Conservation (phyloP, 2,888 invertebrate species). For the Allacma fusca region DNA sequence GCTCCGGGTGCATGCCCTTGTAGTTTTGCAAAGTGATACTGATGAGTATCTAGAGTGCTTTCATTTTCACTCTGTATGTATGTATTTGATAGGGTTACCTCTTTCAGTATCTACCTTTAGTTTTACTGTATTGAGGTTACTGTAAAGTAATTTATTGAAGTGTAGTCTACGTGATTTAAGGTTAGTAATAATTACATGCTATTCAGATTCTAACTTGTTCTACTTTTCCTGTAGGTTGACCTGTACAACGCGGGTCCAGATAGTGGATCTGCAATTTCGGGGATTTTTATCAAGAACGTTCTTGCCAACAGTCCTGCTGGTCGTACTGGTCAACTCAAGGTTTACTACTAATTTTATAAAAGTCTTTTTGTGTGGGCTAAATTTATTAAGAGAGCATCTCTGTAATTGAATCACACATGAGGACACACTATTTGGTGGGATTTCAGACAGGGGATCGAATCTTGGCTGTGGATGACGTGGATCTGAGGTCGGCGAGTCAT, state of each 20-base stretch:
- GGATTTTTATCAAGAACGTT: constrained; percentile 98
- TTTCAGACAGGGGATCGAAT: constrained; percentile 85
- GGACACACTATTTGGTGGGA: background rate
- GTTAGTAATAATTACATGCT: background rate
- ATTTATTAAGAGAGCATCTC: background rate
- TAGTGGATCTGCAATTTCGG: constrained; percentile 79
- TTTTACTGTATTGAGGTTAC: too few species aligned
- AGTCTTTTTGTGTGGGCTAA: too few species aligned
- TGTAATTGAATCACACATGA: background rate
- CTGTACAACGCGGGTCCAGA: constrained; percentile 75
- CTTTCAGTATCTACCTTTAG: too few species aligned
- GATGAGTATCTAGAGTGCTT: too few species aligned
- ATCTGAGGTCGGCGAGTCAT: constrained; percentile 89
- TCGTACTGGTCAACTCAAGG: constrained; percentile 83
- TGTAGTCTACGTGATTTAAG: too few species aligned
- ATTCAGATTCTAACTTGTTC: background rate
- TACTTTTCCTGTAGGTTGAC: constrained; percentile 72
- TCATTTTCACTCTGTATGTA: too few species aligned
- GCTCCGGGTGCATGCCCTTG: background rate
- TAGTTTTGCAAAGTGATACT: background rate
- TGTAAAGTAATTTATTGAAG: too few species aligned
- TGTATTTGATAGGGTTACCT: too few species aligned
- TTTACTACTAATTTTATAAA: constrained; percentile 63
- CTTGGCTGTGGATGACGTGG: constrained; percentile 88
- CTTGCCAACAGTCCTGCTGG: constrained; percentile 94